A percentile compares a stretch with the other conserved stretches of the same genome.
phyloP scores from a whole-genome alignment of 2,888 invertebrate genomes.

The Eupithecia subumbrata region DNA sequence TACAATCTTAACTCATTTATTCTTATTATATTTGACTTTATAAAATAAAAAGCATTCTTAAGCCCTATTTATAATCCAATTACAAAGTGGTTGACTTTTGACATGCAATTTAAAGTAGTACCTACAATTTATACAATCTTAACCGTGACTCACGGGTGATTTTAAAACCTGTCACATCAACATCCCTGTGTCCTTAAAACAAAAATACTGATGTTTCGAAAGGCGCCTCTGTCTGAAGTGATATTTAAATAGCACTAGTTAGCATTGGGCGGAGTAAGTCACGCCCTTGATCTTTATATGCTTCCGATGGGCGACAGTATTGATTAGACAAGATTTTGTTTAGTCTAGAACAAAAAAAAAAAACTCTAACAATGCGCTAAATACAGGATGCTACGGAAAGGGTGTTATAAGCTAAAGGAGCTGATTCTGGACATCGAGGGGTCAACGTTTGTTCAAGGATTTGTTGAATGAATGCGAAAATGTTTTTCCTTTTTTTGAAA shows the following conservation, averaged over 20 bases:
- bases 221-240: slow-evolving; percentile 67
- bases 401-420: too few species aligned
- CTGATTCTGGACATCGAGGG: too few species aligned
- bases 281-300: slow-evolving; percentile 80
- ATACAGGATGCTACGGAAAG: too few species aligned
- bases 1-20: background rate
- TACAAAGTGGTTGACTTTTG: slow-evolving; percentile 17
- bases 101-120: slow-evolving; percentile 14
- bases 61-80: slow-evolving; percentile 4
- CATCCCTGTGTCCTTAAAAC: slow-evolving; percentile 60
- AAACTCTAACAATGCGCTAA: background rate
- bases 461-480: too few species aligned
- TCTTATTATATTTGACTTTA: slow-evolving; percentile 2
- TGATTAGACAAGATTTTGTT: background rate
- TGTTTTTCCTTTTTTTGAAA: too few species aligned
- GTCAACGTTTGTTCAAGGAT: too few species aligned
- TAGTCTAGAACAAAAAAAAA: background rate
- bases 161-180: slow-evolving; percentile 30
- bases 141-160: slow-evolving; percentile 18
- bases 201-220: slow-evolving; percentile 76
- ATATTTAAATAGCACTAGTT: slow-evolving; percentile 84
- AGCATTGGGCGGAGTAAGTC: slow-evolving; percentile 79
- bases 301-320: slow-evolving; percentile 75
- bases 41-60: background rate
- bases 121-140: background rate